These are phyloP conservation scores for Heteromurus nitidus DNA, from an alignment of 2,888 invertebrate genomes.

Conservation along the genomic window DNA sequence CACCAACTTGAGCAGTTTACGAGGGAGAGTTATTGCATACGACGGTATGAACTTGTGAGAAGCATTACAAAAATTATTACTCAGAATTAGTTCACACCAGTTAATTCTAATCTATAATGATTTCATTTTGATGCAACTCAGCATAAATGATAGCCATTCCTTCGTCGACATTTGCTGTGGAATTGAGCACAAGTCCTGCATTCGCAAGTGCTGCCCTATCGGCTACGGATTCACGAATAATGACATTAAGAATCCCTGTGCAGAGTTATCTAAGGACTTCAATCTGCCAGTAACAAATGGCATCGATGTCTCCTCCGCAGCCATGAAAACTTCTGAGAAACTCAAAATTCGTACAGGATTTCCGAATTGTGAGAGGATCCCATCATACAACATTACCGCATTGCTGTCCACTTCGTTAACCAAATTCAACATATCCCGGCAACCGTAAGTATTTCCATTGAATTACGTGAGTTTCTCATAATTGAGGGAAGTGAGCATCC, in stretches of 20 bases:
- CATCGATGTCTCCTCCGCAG: neutral
- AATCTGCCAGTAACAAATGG: neutral
- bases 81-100: too few relatives aligned
- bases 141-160: slow-evolving; percentile 26
- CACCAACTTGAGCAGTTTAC: slow-evolving; percentile 18
- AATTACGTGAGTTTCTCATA: neutral
- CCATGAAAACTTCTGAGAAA: neutral
- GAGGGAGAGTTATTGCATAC: slow-evolving; percentile 44
- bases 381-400: slow-evolving; percentile 8
- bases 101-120: neutral
- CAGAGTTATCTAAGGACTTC: neutral
- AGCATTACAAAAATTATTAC: too few relatives aligned
- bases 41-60: slow-evolving; percentile 29
- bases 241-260: slow-evolving; percentile 19
- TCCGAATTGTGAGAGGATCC: slow-evolving; percentile 25
- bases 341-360: slow-evolving; percentile 39
- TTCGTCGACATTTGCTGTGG: slow-evolving; percentile 54
- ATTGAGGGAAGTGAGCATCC: neutral
- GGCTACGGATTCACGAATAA: slow-evolving; percentile 38
- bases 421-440: slow-evolving; percentile 25
- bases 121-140: neutral
- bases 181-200: slow-evolving; percentile 28
- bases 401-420: slow-evolving; percentile 35
- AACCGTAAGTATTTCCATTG: slow-evolving; percentile 28
- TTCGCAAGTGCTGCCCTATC: slow-evolving; percentile 64